Evolutionary conservation across 2,888 invertebrate genomes (phyloP), one percentile per base, ranked within the genome.

Genomic region (Coelinius sp.): DNA sequence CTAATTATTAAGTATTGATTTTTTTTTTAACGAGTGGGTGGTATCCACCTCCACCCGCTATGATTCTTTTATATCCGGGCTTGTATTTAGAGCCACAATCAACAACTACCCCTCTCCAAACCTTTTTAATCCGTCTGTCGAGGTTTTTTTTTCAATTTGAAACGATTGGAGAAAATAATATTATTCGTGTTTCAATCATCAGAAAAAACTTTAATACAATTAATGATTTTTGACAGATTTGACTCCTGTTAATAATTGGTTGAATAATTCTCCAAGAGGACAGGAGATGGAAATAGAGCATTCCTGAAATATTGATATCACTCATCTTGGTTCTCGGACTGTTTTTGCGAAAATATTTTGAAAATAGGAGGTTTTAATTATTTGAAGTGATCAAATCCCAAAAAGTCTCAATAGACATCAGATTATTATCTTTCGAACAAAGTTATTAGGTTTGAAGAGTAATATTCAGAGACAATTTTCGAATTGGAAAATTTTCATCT

Each of bases 1-100:
- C 82, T 86, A 85, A 87, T 86, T 86, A 85, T 86, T 84, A 83
- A 83, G 85, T 86, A 86, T 86, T 87, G 87, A 87, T 87, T 87
- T 86, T 85, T 85, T 83, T 81, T 49, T 20, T 38, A 41, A 24
- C 24, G 22, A 41, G 63, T 63, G 63, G 41, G 59, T 35, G 35
- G 59, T 59, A 35, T 53, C 31, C 59, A 59, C 17, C 59, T 35
- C 20, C 59, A 20, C 10, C 31, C 25, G n/a, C 31, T 31, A 59
- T 59, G 31, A 59, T 35, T 59, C 25, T 35, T 56, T 59, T 59
- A 35, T 20, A 59, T 59, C 27, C 35, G 35, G 59, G 31, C 17
- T 59, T 59, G 31, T 35, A 59, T 59, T 59, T 59, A 59, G 35
- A 35, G 7, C 35, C 20, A 17, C 59, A 31, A 59, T 59, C 20